Evolutionary conservation across 2,797 vertebrate genomes (phyloP).

Genomic region (Erethizon dorsatum): DNA sequence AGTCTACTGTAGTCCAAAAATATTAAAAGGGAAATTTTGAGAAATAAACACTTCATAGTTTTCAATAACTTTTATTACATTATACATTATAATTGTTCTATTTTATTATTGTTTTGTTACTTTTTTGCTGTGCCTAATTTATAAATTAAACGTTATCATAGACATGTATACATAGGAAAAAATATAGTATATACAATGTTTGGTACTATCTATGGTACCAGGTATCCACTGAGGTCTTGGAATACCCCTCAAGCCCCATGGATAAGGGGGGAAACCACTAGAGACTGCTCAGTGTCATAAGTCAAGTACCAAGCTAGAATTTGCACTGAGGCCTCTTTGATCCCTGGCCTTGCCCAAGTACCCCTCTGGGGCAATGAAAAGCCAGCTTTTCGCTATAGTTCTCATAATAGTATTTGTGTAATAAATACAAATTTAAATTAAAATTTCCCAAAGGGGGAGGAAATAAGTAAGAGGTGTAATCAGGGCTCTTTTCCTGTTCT

Average conservation of each 20-base stretch:
- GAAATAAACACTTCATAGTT: not conserved
- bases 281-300: not conserved
- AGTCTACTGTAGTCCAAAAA: not conserved
- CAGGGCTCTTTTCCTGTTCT: not conserved
- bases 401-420: constrained; percentile 39
- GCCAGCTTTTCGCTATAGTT: not conserved
- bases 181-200: not conserved
- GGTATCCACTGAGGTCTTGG: not conserved
- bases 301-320: not conserved
- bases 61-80: not conserved
- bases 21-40: not conserved
- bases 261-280: not conserved
- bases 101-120: not conserved
- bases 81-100: not conserved
- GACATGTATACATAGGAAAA: not conserved
- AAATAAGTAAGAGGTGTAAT: not conserved
- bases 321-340: not conserved
- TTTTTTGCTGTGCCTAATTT: not conserved
- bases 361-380: not conserved
- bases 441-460: not conserved
- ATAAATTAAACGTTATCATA: not conserved
- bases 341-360: not conserved
- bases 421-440: constrained; percentile 53
- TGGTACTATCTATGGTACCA: not conserved
- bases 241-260: not conserved